A percentile compares a stretch with the other conserved stretches of the same genome.
These are phyloP conservation scores for Cheilosia impressa DNA, from an alignment of 2,888 invertebrate species.

Conservation along the genomic window DNA sequence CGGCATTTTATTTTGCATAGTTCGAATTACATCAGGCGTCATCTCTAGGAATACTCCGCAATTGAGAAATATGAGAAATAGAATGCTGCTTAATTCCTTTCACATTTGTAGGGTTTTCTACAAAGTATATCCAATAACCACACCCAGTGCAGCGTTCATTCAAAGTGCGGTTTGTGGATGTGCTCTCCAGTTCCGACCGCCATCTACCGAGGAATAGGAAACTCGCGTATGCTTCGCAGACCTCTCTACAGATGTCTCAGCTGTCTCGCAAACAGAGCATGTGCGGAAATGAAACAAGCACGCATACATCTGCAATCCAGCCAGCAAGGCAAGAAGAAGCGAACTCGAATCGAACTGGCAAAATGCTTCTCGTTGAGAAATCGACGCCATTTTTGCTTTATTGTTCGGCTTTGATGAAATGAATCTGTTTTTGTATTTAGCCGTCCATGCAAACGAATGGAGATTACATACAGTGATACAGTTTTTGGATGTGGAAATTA, in stretches of 20 bases:
- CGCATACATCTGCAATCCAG: neutral
- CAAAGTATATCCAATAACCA: neutral
- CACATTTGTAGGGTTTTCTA: neutral
- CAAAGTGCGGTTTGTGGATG: neutral
- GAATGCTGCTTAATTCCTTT: neutral
- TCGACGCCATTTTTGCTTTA: constrained; percentile 33
- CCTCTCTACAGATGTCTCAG: neutral
- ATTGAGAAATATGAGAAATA: too few relatives aligned
- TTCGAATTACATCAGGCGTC: too few relatives aligned
- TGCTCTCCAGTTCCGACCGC: fast-evolving
- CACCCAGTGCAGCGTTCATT: neutral
- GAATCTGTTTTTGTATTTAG: neutral
- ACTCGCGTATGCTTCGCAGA: neutral
- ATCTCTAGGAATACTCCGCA: too few relatives aligned
- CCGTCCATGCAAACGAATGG: neutral
- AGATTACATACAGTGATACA: neutral
- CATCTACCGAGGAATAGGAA: neutral
- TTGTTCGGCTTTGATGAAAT: neutral
- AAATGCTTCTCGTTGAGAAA: constrained; percentile 10
- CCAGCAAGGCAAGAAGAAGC: neutral
- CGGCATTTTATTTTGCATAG: too few relatives aligned
- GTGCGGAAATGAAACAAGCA: constrained; percentile 1
- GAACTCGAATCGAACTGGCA: neutral
- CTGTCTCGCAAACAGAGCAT: neutral
- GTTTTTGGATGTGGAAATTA: too few relatives aligned